A percentile compares a stretch with the other conserved stretches of the same genome.
Conservation (phyloP, 2,888 invertebrate species). For the Orthosia gothica region DNA sequence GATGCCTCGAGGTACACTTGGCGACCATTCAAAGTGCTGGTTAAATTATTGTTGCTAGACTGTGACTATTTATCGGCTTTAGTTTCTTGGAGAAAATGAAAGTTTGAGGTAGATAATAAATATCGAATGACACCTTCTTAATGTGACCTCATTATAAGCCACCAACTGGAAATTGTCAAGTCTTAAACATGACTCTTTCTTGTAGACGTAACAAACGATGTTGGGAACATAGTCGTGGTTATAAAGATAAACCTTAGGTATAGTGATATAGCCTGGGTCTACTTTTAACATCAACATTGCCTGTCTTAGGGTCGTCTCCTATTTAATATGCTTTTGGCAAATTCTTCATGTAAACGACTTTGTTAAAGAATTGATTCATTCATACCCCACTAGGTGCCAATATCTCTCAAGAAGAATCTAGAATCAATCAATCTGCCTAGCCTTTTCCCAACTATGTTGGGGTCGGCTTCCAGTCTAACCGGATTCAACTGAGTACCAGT, state of each 20-base stretch:
- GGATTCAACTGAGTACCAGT: too few relatives aligned
- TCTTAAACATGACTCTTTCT: background rate
- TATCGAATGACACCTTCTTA: background rate
- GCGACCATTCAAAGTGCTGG: conserved; percentile 37
- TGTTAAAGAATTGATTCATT: background rate
- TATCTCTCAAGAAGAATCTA: background rate
- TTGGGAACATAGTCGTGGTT: background rate
- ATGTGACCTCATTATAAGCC: background rate
- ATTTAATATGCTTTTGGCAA: background rate
- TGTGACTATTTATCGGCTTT: conserved; percentile 2
- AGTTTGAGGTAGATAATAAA: conserved; percentile 7
- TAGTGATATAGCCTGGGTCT: background rate
- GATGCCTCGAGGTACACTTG: conserved; percentile 28
- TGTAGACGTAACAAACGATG: conserved; percentile 17
- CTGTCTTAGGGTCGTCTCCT: background rate
- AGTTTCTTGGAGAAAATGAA: conserved; percentile 21
- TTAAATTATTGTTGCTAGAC: conserved; percentile 23
- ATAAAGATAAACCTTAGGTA: background rate
- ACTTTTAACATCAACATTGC: background rate
- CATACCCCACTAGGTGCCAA: too few relatives aligned
- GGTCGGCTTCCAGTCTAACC: too few relatives aligned
- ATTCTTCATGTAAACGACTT: too few relatives aligned
- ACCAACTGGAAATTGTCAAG: background rate
- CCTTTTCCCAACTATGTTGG: too few relatives aligned
- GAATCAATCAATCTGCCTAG: too few relatives aligned